Percentiles rank a stretch among this genome's conserved stretches.
Conservation (phyloP, 2,888 invertebrate genomes). For the Drosophila algonquin region DNA sequence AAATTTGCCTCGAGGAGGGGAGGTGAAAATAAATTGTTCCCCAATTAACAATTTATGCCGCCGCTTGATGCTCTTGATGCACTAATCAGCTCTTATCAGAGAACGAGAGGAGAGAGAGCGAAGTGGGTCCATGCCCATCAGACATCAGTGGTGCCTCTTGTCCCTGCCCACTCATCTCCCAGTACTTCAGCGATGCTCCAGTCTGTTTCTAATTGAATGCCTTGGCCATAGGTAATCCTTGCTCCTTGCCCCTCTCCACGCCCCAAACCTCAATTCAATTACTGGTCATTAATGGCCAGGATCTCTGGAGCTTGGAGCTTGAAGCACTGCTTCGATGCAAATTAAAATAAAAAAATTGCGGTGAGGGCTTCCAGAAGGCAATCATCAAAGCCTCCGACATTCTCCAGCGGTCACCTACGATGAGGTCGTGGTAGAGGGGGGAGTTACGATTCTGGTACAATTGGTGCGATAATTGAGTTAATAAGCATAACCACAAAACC, state of each 20-base stretch:
- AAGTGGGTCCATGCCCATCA: too few relatives aligned
- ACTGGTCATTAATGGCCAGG: too few relatives aligned
- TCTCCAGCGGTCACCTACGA: slow-evolving; percentile 31
- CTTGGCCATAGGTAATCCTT: too few relatives aligned
- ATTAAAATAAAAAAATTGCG: slow-evolving; percentile 65
- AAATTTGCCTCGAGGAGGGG: too few relatives aligned
- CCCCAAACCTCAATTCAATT: too few relatives aligned
- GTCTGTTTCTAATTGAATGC: too few relatives aligned
- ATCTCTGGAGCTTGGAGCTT: background rate
- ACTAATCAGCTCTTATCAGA: background rate
- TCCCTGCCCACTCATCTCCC: too few relatives aligned
- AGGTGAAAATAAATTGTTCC: background rate
- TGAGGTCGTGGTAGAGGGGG: slow-evolving; percentile 11
- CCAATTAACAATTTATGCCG: background rate
- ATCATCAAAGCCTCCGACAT: slow-evolving; percentile 12
- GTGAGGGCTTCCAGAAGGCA: background rate
- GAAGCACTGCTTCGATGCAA: slow-evolving; percentile 43
- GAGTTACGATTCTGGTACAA: slow-evolving; percentile 46
- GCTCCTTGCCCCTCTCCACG: too few relatives aligned
- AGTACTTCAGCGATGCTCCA: too few relatives aligned
- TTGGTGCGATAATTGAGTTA: slow-evolving; percentile 76
- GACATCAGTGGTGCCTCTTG: too few relatives aligned
- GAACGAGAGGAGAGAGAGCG: background rate
- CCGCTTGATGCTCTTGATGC: background rate
- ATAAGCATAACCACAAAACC: slow-evolving; percentile 77